Evolutionary conservation across 2,113 vertebrate species (phyloP).

Genomic region (Pandion haliaetus): DNA sequence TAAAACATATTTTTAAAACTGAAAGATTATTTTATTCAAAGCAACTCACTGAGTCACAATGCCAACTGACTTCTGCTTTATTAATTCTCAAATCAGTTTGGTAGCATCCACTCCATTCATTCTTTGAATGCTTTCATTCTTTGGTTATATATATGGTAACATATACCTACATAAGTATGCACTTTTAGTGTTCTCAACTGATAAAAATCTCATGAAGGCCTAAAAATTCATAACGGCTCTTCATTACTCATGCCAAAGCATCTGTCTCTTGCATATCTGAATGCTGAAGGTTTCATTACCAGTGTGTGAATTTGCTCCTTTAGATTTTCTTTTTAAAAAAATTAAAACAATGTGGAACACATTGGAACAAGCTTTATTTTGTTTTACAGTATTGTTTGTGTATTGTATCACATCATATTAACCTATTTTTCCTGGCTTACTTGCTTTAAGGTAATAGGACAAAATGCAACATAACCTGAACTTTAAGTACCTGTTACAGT

Average conservation of each 20-base stretch:
- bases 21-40: neutral
- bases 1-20: neutral
- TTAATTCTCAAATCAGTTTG: neutral
- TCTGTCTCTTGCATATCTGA: neutral
- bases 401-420: neutral
- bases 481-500: neutral
- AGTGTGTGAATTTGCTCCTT: neutral
- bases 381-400: neutral
- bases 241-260: neutral
- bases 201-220: neutral
- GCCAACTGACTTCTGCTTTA: neutral
- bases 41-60: neutral
- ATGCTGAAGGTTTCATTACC: neutral
- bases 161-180: neutral
- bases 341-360: neutral
- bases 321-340: neutral
- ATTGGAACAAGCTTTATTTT: neutral
- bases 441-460: neutral
- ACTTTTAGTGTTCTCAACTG: neutral
- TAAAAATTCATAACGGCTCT: neutral
- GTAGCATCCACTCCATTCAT: neutral
- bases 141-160: neutral
- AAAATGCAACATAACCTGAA: neutral
- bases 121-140: neutral
- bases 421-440: neutral